These are phyloP conservation scores for Sphyrna mokarran DNA, from an alignment of 2,113 vertebrate genomes.

Conservation along the genomic window DNA sequence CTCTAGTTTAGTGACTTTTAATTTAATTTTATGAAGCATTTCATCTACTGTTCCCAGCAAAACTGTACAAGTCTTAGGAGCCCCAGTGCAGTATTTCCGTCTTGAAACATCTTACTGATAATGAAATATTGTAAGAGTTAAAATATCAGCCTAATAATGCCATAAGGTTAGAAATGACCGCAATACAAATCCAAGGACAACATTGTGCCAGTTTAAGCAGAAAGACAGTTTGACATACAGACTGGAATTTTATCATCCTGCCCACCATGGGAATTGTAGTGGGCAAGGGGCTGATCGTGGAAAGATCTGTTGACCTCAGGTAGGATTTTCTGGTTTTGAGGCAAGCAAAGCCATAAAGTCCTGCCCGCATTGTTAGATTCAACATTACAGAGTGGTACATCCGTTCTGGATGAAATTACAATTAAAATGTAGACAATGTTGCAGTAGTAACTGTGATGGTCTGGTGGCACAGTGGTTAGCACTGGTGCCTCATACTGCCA, in stretches of 20 bases:
- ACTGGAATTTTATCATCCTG: no score
- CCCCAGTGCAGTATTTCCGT: background rate
- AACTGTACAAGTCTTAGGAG: background rate
- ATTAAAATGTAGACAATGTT: background rate
- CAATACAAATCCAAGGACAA: background rate
- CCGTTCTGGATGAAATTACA: background rate
- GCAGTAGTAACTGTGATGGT: no score
- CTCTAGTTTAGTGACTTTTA: background rate
- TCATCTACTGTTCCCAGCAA: background rate
- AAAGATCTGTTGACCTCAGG: no score
- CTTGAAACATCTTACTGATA: background rate
- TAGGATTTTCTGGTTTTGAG: no score
- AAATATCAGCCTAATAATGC: background rate
- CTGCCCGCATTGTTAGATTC: background rate
- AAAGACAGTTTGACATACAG: background rate
- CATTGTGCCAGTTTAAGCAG: background rate
- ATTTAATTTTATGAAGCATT: slow-evolving; percentile 10
- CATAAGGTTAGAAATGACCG: background rate
- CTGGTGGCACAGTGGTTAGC: no score
- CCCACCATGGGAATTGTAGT: no score
- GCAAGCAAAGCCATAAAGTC: no score
- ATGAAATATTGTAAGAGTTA: background rate
- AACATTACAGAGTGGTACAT: background rate
- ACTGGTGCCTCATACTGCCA: no score
- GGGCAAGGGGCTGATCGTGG: no score